phyloP scores from a whole-genome alignment of 2,797 vertebrate species.

The Neopelma chrysocephalum region DNA sequence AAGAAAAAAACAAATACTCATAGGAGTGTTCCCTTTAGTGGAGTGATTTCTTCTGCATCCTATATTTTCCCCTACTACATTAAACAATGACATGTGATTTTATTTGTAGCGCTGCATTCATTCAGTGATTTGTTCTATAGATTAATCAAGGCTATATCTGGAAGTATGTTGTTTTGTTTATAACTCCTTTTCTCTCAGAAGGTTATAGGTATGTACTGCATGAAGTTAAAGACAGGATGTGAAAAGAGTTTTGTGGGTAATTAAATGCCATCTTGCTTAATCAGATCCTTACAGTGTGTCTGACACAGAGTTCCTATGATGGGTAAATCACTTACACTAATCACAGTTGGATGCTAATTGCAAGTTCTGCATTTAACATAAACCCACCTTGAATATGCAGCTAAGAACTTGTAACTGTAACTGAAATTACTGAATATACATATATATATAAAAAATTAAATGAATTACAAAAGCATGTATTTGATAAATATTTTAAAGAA shows the following conservation, averaged over 20 bases:
- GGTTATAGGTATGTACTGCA: neutral
- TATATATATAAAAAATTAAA: neutral
- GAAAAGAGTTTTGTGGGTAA: neutral
- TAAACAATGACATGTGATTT: neutral
- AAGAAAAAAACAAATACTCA: neutral
- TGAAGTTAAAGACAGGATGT: neutral
- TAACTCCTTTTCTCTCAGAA: neutral
- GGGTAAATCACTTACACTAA: neutral
- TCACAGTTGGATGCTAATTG: neutral
- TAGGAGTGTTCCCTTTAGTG: neutral
- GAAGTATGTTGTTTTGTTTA: neutral
- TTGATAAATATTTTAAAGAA: neutral
- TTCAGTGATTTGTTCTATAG: neutral
- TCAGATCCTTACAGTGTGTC: neutral
- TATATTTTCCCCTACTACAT: neutral
- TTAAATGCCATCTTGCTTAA: neutral
- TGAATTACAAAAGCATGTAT: neutral
- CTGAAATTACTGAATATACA: neutral
- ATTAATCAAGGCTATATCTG: neutral
- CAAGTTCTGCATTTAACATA: neutral
- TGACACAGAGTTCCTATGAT: neutral
- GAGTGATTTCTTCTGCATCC: neutral
- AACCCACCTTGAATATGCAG: neutral
- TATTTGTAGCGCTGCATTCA: neutral
- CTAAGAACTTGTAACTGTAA: neutral